These are phyloP conservation scores for Geodia barretti DNA, from an alignment of 37 sponge, comb jelly and placozoan species.

Conservation along the genomic window DNA sequence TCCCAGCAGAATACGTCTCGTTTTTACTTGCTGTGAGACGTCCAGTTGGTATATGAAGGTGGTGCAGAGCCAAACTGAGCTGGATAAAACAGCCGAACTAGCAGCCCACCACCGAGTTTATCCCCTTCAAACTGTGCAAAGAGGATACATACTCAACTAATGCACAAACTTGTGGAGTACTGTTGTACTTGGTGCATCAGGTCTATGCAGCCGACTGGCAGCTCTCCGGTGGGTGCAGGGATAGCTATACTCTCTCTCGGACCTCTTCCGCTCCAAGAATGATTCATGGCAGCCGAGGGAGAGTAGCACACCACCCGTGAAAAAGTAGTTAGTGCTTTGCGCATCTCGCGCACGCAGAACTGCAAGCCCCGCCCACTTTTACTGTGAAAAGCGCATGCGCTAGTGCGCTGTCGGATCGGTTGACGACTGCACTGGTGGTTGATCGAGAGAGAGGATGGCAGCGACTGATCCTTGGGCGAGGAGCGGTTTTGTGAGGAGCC, in stretches of 20 bases:
- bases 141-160: too few relatives aligned
- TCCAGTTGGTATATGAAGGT: conserved; percentile 28
- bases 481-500: conserved; percentile 14
- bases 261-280: conserved; percentile 30
- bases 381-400: too few relatives aligned
- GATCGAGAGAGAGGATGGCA: too few relatives aligned
- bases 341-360: too few relatives aligned
- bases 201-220: conserved; percentile 62
- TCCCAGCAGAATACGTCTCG: too few relatives aligned
- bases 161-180: too few relatives aligned
- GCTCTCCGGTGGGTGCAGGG: conserved; percentile 55
- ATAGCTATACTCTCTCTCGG: conserved; percentile 22
- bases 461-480: conserved; percentile 20
- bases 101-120: conserved; percentile 10
- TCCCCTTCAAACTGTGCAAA: conserved; percentile 10
- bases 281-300: too few relatives aligned
- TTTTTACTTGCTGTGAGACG: conserved; percentile 23
- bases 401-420: too few relatives aligned
- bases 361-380: too few relatives aligned
- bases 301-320: too few relatives aligned
- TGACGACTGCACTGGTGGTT: too few relatives aligned
- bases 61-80: background rate
- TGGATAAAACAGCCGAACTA: conserved; percentile 72
- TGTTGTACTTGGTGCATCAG: conserved; percentile 46
- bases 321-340: too few relatives aligned